Conservation (phyloP, 2,113 vertebrate species). For the Microtus richardsoni region DNA sequence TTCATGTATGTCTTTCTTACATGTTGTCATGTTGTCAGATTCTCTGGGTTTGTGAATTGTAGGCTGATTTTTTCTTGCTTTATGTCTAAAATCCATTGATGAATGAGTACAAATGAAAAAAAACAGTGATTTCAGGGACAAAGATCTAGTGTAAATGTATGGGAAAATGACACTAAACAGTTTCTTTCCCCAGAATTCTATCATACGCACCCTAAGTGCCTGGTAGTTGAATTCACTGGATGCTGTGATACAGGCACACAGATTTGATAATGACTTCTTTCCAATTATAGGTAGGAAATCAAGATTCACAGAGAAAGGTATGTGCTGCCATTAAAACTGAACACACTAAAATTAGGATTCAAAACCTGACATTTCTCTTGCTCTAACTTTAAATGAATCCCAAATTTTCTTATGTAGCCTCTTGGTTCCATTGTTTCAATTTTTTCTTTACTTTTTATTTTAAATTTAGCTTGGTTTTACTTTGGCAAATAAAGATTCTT, state of each 20-base stretch:
- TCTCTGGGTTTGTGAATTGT: too few relatives aligned
- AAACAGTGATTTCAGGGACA: background rate
- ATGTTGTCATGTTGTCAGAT: too few relatives aligned
- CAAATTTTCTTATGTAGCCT: background rate
- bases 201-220: background rate
- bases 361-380: background rate
- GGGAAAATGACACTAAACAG: background rate
- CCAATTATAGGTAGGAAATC: background rate
- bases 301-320: background rate
- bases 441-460: too few relatives aligned
- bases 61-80: too few relatives aligned
- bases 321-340: background rate
- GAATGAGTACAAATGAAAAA: background rate
- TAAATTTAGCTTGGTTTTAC: background rate
- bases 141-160: background rate
- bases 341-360: background rate
- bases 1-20: too few relatives aligned
- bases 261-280: background rate
- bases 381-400: background rate
- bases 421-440: background rate
- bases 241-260: background rate
- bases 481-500: background rate
- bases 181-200: background rate
- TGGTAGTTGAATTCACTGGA: background rate
- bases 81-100: too few relatives aligned